Evolutionary conservation across 2,113 vertebrate species (phyloP).

Genomic region (Puffinus mauretanicus): DNA sequence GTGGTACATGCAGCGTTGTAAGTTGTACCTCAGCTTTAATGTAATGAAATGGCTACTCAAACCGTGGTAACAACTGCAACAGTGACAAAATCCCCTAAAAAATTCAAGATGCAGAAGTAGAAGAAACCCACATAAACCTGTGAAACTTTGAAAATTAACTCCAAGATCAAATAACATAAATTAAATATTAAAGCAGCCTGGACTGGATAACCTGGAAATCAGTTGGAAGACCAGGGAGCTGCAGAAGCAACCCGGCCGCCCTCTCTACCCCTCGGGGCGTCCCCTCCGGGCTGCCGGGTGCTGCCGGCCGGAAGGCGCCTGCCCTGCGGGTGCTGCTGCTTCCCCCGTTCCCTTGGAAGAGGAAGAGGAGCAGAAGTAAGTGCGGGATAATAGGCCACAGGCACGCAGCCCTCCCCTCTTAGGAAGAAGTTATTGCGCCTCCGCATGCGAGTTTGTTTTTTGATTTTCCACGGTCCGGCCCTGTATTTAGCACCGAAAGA

Average conservation of each 20-base stretch:
- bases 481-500: slow-evolving; percentile 64
- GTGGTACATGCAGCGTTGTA: neutral
- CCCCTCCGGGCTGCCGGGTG: neutral
- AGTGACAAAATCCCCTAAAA: neutral
- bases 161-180: accelerated
- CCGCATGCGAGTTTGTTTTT: slow-evolving; percentile 71
- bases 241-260: neutral
- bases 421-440: slow-evolving; percentile 45
- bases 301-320: neutral
- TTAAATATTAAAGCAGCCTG: neutral
- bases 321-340: slow-evolving; percentile 22
- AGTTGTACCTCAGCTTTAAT: neutral
- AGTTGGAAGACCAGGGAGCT: neutral
- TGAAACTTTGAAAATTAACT: neutral
- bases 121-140: neutral
- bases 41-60: neutral
- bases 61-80: accelerated
- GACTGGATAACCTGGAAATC: neutral
- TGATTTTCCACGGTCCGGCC: slow-evolving; percentile 72
- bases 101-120: too few relatives aligned
- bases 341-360: slow-evolving; percentile 71
- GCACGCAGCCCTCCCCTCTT: slow-evolving; percentile 28
- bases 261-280: neutral
- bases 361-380: slow-evolving; percentile 73
- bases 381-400: slow-evolving; percentile 57